Evolutionary conservation across 2,797 vertebrate species (phyloP).

Genomic region (Megalops cyprinoides): DNA sequence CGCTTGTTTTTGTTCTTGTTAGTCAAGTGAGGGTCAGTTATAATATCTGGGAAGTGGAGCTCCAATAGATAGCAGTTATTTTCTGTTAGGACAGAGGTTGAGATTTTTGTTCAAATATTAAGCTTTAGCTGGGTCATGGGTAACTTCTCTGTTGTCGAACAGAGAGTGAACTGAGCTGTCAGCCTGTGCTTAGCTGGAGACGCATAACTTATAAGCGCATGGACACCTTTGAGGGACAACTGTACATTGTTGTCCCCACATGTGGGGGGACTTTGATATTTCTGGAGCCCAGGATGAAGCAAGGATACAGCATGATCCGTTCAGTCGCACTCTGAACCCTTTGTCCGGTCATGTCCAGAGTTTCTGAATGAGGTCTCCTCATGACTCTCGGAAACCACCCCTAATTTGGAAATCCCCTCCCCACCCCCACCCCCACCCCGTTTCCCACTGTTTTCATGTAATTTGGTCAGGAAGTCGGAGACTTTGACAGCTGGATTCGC

Average conservation of each 20-base stretch:
- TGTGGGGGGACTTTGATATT: background rate
- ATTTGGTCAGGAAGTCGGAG: constrained; percentile 50
- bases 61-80: background rate
- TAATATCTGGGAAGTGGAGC: background rate
- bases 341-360: constrained; percentile 1
- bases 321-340: background rate
- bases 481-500: constrained; percentile 55
- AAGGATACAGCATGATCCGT: background rate
- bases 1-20: background rate
- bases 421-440: constrained; percentile 34
- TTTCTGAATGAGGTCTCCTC: background rate
- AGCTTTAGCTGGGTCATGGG: background rate
- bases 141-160: background rate
- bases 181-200: background rate
- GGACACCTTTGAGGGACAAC: background rate
- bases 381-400: background rate
- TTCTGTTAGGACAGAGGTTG: background rate
- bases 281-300: background rate
- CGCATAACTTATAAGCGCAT: background rate
- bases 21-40: background rate
- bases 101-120: background rate
- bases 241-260: background rate
- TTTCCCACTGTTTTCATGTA: constrained; percentile 42
- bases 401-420: constrained; percentile 33
- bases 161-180: background rate